These are phyloP conservation scores for Spodoptera litura DNA, from an alignment of 1,140 invertebrate species.

Conservation along the genomic window DNA sequence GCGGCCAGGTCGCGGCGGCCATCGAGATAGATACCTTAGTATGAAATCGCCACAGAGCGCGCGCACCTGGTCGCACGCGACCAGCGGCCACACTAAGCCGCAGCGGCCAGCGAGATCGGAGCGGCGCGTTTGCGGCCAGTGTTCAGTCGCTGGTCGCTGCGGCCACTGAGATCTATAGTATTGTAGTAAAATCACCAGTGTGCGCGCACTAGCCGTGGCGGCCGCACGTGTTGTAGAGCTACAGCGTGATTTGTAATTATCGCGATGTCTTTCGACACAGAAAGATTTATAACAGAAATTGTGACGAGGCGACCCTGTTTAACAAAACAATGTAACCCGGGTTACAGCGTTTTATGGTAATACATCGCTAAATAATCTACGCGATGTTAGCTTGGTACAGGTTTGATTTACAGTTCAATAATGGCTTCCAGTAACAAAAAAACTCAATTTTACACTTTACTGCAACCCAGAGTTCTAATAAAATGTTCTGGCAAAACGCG, in stretches of 20 bases:
- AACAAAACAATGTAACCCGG: neutral
- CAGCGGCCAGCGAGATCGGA: constrained; percentile 52
- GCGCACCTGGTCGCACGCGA: constrained; percentile 1
- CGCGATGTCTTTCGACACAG: no score
- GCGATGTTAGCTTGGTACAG: neutral
- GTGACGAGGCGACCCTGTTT: neutral
- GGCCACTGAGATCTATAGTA: constrained; percentile 40
- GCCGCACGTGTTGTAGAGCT: no score
- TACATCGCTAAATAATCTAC: constrained; percentile 11
- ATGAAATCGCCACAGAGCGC: neutral
- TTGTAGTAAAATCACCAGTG: constrained; percentile 43
- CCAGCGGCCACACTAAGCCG: constrained; percentile 41
- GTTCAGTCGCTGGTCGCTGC: constrained; percentile 41
- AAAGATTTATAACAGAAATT: no score
- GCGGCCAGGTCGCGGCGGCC: constrained; percentile 5
- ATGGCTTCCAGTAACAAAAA: neutral
- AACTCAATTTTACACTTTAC: neutral
- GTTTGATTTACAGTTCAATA: neutral
- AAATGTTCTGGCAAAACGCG: no score
- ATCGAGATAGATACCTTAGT: neutral
- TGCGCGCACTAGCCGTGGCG: constrained; percentile 36
- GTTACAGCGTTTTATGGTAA: neutral
- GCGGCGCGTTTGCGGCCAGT: constrained; percentile 47
- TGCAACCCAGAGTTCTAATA: no score
- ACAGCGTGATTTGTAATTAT: no score